Evolutionary conservation across 64 coral and sea anemone species (phyloP).

Genomic region (Acropora tenuis): DNA sequence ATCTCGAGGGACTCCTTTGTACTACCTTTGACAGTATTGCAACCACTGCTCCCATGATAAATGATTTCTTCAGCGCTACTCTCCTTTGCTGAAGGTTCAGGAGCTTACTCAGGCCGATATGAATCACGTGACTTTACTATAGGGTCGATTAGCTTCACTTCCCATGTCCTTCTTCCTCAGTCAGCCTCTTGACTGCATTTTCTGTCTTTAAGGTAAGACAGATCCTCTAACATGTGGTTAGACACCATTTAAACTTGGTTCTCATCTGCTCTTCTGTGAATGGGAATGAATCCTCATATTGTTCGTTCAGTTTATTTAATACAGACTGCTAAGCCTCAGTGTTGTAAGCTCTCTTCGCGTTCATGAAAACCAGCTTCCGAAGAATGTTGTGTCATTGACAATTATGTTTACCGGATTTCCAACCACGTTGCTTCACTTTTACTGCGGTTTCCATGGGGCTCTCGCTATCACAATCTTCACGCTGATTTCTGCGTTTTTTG

Average conservation of each 20-base stretch:
- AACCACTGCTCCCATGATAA: background rate
- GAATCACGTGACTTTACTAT: background rate
- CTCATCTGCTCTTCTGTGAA: slow-evolving; percentile 31
- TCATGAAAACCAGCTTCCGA: too few relatives aligned
- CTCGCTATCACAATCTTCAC: too few relatives aligned
- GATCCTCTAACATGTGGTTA: background rate
- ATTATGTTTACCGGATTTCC: too few relatives aligned
- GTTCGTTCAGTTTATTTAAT: slow-evolving; percentile 9
- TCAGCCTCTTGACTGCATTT: background rate
- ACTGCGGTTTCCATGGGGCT: too few relatives aligned
- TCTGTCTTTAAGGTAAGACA: background rate
- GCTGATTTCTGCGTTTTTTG: too few relatives aligned
- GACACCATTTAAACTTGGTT: slow-evolving; percentile 13
- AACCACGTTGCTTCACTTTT: too few relatives aligned
- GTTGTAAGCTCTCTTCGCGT: too few relatives aligned
- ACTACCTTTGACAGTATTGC: background rate
- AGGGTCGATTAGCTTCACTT: background rate
- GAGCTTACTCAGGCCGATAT: background rate
- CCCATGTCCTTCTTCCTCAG: background rate
- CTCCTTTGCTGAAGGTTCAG: background rate
- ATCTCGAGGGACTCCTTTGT: too few relatives aligned
- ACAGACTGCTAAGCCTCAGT: slow-evolving; percentile 5
- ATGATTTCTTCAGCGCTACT: background rate
- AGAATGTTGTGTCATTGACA: too few relatives aligned
- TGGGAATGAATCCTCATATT: slow-evolving; percentile 9